Conservation (phyloP, 2,888 invertebrate genomes). For the Hypena proboscidalis region DNA sequence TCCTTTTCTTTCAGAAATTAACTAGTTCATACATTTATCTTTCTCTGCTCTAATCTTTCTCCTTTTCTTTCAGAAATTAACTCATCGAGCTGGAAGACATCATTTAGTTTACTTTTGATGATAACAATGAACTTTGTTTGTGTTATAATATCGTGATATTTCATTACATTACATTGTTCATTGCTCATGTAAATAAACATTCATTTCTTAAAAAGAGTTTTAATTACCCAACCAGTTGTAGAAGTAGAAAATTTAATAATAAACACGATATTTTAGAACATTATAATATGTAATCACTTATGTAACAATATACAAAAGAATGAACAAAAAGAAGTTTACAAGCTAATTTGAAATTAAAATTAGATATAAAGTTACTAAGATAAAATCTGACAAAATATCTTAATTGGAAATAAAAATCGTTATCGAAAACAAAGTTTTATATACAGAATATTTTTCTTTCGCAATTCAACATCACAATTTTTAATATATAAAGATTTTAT, state of each 20-base stretch:
- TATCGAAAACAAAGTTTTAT: conserved; percentile 14
- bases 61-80: conserved; percentile 65
- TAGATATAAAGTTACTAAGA: conserved; percentile 12
- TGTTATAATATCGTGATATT: conserved; percentile 54
- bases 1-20: conserved; percentile 64
- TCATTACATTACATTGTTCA: conserved; percentile 7
- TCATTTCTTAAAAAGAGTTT: conserved; percentile 31
- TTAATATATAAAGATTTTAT: too few species aligned
- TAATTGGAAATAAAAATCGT: conserved; percentile 13
- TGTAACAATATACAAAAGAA: conserved; percentile 45
- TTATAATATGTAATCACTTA: conserved; percentile 46
- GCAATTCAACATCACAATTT: too few species aligned
- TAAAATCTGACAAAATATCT: conserved; percentile 25
- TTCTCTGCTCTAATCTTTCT: background rate
- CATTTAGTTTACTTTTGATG: conserved; percentile 43
- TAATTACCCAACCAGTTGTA: conserved; percentile 5
- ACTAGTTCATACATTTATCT: conserved; percentile 18
- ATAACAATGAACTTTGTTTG: conserved; percentile 41
- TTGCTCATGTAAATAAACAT: conserved; percentile 37
- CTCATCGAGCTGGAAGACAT: conserved; percentile 48
- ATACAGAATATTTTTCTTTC: too few species aligned
- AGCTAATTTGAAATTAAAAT: conserved; percentile 33
- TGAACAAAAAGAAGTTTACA: conserved; percentile 29
- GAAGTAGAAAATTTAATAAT: conserved; percentile 26
- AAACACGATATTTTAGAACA: conserved; percentile 35